phyloP scores from a whole-genome alignment of 2,888 invertebrate species.

The Timandra comae region DNA sequence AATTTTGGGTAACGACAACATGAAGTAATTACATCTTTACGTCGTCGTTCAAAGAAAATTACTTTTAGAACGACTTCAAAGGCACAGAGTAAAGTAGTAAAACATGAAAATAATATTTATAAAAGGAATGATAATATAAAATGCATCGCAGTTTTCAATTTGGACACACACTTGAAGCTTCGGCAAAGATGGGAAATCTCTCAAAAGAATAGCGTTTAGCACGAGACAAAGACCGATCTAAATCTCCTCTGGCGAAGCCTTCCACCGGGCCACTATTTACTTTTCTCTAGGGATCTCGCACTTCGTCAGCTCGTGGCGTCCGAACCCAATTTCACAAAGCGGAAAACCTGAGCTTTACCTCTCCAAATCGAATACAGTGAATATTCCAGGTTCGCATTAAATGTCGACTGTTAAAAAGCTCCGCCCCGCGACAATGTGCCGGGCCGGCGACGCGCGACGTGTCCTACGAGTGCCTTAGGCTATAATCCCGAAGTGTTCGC shows the following conservation, averaged over 20 bases:
- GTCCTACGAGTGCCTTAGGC: slow-evolving; percentile 53
- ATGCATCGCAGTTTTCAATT: slow-evolving; percentile 46
- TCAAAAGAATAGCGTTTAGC: slow-evolving; percentile 71
- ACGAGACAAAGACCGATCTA: slow-evolving; percentile 72
- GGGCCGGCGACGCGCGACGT: slow-evolving; percentile 34
- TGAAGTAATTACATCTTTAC: neutral
- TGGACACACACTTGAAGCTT: slow-evolving; percentile 49
- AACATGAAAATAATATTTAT: slow-evolving; percentile 9
- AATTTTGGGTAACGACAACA: slow-evolving; percentile 4
- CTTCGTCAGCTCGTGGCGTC: slow-evolving; percentile 47
- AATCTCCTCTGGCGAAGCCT: slow-evolving; percentile 56
- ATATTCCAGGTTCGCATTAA: slow-evolving; percentile 40
- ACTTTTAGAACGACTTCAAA: neutral
- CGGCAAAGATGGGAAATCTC: slow-evolving; percentile 67
- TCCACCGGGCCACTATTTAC: slow-evolving; percentile 66
- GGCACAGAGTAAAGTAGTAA: slow-evolving; percentile 5
- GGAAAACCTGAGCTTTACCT: slow-evolving; percentile 38
- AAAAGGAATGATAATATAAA: slow-evolving; percentile 30
- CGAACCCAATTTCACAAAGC: slow-evolving; percentile 49
- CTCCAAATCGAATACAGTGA: slow-evolving; percentile 33
- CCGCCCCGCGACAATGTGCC: slow-evolving; percentile 37
- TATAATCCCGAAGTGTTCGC: slow-evolving; percentile 55
- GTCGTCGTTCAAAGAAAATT: slow-evolving; percentile 4
- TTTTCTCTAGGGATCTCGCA: slow-evolving; percentile 54
- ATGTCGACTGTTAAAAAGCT: slow-evolving; percentile 37